These are phyloP conservation scores for Amphiprion clarkii DNA, from an alignment of 2,797 vertebrate genomes.

Conservation along the genomic window DNA sequence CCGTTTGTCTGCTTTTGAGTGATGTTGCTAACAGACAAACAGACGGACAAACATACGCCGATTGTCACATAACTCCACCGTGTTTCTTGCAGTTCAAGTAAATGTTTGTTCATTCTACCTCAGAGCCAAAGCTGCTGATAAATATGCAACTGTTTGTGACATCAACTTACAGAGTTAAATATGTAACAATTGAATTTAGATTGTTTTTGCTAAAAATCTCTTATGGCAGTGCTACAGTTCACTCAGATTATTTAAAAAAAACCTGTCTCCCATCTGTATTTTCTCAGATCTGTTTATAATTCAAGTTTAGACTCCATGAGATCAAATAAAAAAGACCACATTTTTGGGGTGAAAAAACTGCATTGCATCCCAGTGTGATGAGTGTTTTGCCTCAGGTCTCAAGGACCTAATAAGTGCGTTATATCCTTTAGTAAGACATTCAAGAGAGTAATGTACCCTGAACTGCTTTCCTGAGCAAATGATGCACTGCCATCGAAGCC, in stretches of 20 bases:
- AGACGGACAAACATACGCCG: no score
- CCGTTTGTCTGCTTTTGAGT: no score
- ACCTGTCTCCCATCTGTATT: no score
- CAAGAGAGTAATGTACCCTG: constrained; percentile 40
- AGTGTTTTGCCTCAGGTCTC: constrained; percentile 23
- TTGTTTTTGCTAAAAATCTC: background rate
- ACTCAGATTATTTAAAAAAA: no score
- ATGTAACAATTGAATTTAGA: background rate
- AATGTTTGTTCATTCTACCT: no score
- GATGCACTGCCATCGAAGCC: constrained; percentile 27
- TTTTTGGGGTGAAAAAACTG: constrained; percentile 1
- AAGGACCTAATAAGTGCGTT: constrained; percentile 51
- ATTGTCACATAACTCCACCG: no score
- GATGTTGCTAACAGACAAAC: no score
- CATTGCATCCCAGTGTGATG: constrained; percentile 13
- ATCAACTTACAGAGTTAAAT: background rate
- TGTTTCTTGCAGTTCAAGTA: no score
- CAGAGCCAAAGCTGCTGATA: background rate
- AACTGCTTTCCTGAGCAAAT: constrained; percentile 44
- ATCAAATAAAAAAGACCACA: background rate
- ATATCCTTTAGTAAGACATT: constrained; percentile 51
- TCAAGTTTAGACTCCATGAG: background rate
- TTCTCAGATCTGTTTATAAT: background rate
- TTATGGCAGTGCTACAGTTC: background rate
- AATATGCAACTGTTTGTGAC: background rate